These are phyloP conservation scores for Blastobasis lacticolella DNA, from an alignment of 2,888 invertebrate species.

Conservation along the genomic window DNA sequence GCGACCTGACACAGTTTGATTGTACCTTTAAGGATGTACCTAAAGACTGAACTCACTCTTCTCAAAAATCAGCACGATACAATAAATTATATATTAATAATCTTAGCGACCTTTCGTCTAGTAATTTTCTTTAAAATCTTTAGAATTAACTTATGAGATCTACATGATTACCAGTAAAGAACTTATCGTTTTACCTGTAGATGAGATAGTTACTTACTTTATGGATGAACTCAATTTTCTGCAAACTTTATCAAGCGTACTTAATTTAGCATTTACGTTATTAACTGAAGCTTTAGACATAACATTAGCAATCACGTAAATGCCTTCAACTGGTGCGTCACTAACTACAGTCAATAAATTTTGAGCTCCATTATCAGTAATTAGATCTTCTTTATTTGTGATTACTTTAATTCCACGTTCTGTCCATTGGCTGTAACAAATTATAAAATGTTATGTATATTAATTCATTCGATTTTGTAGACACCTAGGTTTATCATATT, in stretches of 20 bases:
- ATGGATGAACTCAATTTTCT: conserved; percentile 25
- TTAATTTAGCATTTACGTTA: conserved; percentile 10
- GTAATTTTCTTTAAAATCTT: neutral
- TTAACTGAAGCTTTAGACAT: conserved; percentile 8
- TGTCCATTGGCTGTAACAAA: conserved; percentile 21
- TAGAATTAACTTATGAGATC: neutral
- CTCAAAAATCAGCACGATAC: neutral
- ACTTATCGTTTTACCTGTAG: neutral
- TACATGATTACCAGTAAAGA: neutral
- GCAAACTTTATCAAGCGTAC: conserved; percentile 21
- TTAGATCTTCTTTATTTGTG: conserved; percentile 6
- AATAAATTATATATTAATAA: neutral
- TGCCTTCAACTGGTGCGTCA: conserved; percentile 24
- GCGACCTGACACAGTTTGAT: too few species aligned
- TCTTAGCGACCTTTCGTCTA: neutral
- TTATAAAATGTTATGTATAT: neutral
- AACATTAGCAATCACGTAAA: conserved; percentile 17
- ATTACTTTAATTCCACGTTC: conserved; percentile 18
- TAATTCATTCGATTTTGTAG: neutral
- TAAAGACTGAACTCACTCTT: too few species aligned
- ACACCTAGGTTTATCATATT: neutral
- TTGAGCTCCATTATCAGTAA: conserved; percentile 9
- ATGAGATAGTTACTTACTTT: conserved; percentile 19
- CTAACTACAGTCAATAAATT: conserved; percentile 17
- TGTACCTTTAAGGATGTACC: too few species aligned